Evolutionary conservation across 2,888 invertebrate species (phyloP), one percentile per base, ranked within the genome.

Genomic region (Scaptomyza reducta): DNA sequence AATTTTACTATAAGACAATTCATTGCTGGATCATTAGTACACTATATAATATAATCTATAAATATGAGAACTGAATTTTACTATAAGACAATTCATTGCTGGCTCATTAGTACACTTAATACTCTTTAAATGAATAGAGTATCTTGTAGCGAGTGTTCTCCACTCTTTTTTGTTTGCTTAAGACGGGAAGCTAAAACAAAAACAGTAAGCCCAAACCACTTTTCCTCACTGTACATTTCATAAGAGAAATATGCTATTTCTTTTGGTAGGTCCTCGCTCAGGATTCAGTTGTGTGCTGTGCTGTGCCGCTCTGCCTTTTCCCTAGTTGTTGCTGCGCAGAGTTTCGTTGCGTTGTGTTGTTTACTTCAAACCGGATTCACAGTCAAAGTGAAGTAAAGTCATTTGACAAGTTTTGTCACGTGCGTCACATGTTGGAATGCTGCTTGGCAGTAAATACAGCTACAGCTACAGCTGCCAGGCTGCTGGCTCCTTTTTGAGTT

Each of bases 391-490:
- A 79, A 84, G 86, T 70, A 74, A 83, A 84, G 79, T 79, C 81
- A 83, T 86, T 85, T 85, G 87, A 87, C 84, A 85, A 85, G 87
- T 85, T 85, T 85, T 84, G 84, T 85, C 84, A 85, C 84, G 84
- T 87, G 87, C 84, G 81, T 79, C 86, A 84, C 84, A 84, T 86
- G 84, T 71, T 86, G 86, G 86, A 78, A 83, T 83, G 77, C 57
- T 53, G 7, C 42, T 40, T 33, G 6, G 35, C 29, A 11, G 38
- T 14, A 49, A 31, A 14, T 41, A 35, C 41, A 14, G 44, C 27
- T 57, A 16, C 54, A 25, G 9, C 35, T 45, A 13, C 45, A 31
- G 31, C 33, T 47, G 27, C 18, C 49, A 50, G 46, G 31, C 31
- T 35, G 31, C 11, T 49, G 42, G 47, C 25, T 49, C 47, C 16